These are phyloP conservation scores for Acronicta aceris DNA, from an alignment of 2,888 invertebrate genomes.

Conservation along the genomic window DNA sequence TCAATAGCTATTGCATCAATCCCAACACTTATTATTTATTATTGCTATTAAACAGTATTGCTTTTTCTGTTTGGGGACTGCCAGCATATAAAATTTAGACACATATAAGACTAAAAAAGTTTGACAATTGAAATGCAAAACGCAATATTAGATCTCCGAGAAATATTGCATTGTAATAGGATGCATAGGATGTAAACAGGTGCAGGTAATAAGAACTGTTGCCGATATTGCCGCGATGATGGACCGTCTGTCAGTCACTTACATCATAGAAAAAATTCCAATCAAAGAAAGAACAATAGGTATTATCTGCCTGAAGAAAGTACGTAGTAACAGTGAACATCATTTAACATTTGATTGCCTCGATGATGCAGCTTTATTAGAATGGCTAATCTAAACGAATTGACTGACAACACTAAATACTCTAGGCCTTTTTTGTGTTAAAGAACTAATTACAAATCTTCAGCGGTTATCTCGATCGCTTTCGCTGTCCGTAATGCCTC, in stretches of 20 bases:
- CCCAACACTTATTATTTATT: too few relatives aligned
- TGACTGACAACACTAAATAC: constrained; percentile 46
- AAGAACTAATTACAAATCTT: constrained; percentile 58
- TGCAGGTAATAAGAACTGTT: background rate
- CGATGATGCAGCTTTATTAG: constrained; percentile 36
- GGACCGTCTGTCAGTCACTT: too few relatives aligned
- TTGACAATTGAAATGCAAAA: too few relatives aligned
- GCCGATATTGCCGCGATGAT: background rate
- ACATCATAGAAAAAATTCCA: too few relatives aligned
- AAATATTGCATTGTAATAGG: too few relatives aligned
- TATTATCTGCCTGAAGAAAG: constrained; percentile 9
- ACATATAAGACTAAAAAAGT: too few relatives aligned
- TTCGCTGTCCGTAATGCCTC: constrained; percentile 44
- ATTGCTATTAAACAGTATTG: too few relatives aligned
- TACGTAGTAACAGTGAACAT: constrained; percentile 6
- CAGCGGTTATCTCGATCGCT: constrained; percentile 54
- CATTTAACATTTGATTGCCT: constrained; percentile 20
- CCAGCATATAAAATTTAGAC: too few relatives aligned
- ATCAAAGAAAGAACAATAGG: background rate
- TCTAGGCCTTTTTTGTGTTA: constrained; percentile 48
- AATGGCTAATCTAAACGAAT: constrained; percentile 40
- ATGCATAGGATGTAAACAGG: too few relatives aligned
- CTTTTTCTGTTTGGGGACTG: too few relatives aligned
- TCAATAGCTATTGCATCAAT: too few relatives aligned
- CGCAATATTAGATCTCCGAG: too few relatives aligned